A percentile compares a stretch with the other conserved stretches of the same genome.
phyloP scores from a whole-genome alignment of 2,888 invertebrate genomes.

The Caradrina kadenii region DNA sequence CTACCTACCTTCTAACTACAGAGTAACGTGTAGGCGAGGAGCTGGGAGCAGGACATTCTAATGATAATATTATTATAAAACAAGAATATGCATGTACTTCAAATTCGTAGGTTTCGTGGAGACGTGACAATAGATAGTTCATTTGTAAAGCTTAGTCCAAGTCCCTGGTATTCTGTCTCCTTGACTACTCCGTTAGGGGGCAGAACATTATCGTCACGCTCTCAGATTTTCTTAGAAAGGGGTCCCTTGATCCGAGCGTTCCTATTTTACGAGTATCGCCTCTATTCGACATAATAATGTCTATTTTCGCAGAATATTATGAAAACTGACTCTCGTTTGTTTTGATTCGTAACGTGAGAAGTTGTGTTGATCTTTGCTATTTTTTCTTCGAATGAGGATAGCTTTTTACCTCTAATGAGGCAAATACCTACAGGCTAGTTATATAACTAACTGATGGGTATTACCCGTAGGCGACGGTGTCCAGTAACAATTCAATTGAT shows the following conservation, averaged over 20 bases:
- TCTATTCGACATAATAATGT: neutral
- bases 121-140: neutral
- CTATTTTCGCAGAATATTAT: conserved; percentile 18
- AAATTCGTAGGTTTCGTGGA: neutral
- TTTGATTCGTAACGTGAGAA: neutral
- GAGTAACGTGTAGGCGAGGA: neutral
- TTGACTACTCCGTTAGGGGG: conserved; percentile 21
- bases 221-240: conserved; percentile 27
- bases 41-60: neutral
- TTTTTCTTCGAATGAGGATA: neutral
- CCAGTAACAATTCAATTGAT: no score
- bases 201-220: conserved; percentile 39
- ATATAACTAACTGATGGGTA: no score
- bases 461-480: no score
- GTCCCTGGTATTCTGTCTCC: neutral
- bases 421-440: neutral
- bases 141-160: neutral
- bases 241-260: conserved; percentile 12
- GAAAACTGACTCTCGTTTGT: neutral
- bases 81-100: neutral
- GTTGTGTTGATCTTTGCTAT: neutral
- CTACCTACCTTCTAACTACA: neutral
- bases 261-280: conserved; percentile 13
- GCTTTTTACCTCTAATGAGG: neutral
- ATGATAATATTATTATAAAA: neutral